These are phyloP conservation scores for Ciconia stormi DNA, from an alignment of 2,113 vertebrate species.

Conservation along the genomic window DNA sequence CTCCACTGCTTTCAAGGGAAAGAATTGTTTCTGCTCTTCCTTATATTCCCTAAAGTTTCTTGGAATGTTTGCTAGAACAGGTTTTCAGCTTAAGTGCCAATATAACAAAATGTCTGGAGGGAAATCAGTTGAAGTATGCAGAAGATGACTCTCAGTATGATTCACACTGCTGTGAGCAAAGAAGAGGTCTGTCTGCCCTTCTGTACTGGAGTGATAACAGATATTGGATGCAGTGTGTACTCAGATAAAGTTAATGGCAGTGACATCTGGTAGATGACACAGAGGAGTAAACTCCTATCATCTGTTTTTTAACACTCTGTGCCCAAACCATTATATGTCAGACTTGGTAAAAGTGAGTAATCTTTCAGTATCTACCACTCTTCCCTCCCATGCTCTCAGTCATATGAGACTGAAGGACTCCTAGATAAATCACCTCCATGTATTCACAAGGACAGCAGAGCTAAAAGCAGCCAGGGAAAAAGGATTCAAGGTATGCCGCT, in stretches of 20 bases:
- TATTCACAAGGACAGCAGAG: neutral
- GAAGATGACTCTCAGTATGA: conserved; percentile 47
- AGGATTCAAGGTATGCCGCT: neutral
- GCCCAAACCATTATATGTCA: conserved; percentile 53
- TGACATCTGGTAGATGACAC: conserved; percentile 47
- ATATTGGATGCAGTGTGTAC: conserved; percentile 35
- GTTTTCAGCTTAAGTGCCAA: conserved; percentile 36
- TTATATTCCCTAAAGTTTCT: neutral
- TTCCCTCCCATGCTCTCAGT: neutral
- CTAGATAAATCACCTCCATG: neutral
- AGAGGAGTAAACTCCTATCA: conserved; percentile 38
- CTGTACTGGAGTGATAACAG: conserved; percentile 50
- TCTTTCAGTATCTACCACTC: conserved; percentile 14
- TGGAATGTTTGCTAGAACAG: neutral
- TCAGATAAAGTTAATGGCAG: conserved; percentile 55
- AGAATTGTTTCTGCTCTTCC: neutral
- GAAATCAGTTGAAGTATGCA: conserved; percentile 37
- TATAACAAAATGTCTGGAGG: conserved; percentile 39
- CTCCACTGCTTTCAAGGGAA: neutral
- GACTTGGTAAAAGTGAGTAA: conserved; percentile 28
- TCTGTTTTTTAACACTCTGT: conserved; percentile 27
- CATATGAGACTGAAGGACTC: conserved; percentile 10
- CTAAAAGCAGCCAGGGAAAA: neutral
- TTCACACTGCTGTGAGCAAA: conserved; percentile 39
- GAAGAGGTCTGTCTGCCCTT: conserved; percentile 34